Evolutionary conservation across 1,140 invertebrate genomes (phyloP).

Genomic region (Macrobrachium nipponense): DNA sequence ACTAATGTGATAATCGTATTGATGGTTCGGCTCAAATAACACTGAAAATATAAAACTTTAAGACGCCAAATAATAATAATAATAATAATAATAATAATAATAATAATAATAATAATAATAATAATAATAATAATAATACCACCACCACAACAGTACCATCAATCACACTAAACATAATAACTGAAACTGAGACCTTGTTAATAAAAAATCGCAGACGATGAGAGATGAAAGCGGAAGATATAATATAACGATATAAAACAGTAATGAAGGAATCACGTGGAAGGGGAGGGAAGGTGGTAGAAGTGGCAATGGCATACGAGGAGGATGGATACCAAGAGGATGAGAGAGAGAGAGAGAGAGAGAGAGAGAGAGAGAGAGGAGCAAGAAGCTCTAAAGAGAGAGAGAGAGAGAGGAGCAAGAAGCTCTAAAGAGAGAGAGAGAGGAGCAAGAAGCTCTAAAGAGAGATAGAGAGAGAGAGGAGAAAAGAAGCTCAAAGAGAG

Average conservation of each 20-base stretch:
- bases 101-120: background rate
- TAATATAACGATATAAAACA: background rate
- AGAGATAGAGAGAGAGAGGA: too few relatives aligned
- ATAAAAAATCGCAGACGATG: background rate
- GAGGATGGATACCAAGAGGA: too few relatives aligned
- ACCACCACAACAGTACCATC: background rate
- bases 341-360: background rate
- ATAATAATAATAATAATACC: background rate
- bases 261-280: background rate
- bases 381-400: too few relatives aligned
- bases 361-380: background rate
- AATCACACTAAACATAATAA: background rate
- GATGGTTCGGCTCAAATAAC: too few relatives aligned
- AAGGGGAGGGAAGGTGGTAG: background rate
- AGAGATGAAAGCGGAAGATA: background rate
- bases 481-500: too few relatives aligned
- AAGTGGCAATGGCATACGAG: too few relatives aligned
- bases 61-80: background rate
- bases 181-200: background rate
- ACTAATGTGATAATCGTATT: too few relatives aligned
- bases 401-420: background rate
- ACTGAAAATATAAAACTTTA: too few relatives aligned
- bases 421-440: background rate
- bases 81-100: background rate
- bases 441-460: too few relatives aligned